Conservation (phyloP, 2,888 invertebrate genomes). For the Anarsia innoxiella region DNA sequence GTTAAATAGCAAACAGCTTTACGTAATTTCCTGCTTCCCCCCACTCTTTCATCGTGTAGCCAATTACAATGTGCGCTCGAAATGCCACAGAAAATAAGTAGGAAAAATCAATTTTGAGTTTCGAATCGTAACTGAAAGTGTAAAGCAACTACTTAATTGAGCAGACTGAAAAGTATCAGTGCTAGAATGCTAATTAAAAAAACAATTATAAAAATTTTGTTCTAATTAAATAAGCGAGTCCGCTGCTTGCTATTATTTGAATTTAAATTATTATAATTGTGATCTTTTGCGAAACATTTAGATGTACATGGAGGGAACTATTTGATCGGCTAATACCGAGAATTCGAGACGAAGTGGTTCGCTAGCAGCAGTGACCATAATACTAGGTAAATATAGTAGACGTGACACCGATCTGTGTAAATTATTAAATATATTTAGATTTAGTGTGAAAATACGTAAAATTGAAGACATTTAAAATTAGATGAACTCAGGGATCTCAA, state of each 20-base stretch:
- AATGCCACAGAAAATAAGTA: conserved; percentile 36
- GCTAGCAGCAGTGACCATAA: conserved; percentile 13
- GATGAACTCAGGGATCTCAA: no score
- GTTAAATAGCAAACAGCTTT: neutral
- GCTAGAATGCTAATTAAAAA: conserved; percentile 1
- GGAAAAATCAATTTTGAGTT: conserved; percentile 18
- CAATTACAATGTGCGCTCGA: conserved; percentile 36
- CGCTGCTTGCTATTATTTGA: no score
- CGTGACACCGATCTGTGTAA: no score
- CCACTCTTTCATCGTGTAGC: conserved; percentile 29
- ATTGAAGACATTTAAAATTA: no score
- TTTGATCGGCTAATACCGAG: no score
- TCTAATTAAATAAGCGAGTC: neutral
- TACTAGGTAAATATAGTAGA: conserved; percentile 29
- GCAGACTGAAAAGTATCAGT: conserved; percentile 19
- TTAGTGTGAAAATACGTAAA: no score
- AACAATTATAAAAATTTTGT: neutral
- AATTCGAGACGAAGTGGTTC: no score
- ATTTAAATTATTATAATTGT: no score
- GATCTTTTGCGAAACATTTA: no score
- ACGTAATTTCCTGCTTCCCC: conserved; percentile 18
- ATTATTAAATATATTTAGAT: no score
- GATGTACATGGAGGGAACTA: no score
- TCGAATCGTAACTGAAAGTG: conserved; percentile 19
- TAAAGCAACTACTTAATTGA: conserved; percentile 31